Base-by-base conservation (phyloP, 1,140 invertebrate genomes). In the Harpegnathos saltator region DNA sequence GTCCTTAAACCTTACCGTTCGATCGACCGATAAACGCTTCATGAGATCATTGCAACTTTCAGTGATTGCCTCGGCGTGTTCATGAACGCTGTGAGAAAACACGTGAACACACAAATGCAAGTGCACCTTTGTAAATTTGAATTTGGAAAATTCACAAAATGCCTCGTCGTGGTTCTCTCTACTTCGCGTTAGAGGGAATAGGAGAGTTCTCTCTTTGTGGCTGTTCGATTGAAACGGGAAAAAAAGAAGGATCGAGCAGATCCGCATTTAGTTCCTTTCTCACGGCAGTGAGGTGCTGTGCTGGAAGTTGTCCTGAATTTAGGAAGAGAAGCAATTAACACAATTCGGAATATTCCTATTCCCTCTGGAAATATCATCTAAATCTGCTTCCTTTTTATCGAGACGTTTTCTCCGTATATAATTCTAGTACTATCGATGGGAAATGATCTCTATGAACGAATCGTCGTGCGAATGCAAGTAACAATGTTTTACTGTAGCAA, bases 401-500 rank as follows among this genome's bases (percentile, higher is more conserved):
- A 26, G 52, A 62, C n/a, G 26, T 80, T 71, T 68, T 63, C 48
- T 65, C 17, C 26, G n/a, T n/a, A 22, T n/a, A 5, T n/a, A 19
- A 5, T n/a, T n/a, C n/a, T n/a, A n/a, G n/a, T 59, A 26, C 19
- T 44, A 61, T 48, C 12, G 38, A 48, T 72, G 54, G 73, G 44
- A 0, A n/a, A 48, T 66, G 33, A 58, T 84, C 56, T 61, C 50
- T 73, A 88, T 87, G 68, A 78, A 48, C 14, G 50, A 85, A 69
- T 81, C 59, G 38, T 68, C 50, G 58, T 82, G 68, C 72, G 62
- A 48, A 86, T 74, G 61, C 82, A 85, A 84, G 66, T 65, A 82
- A 84, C 24, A 73, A 82, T 89, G 73, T 85, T 90, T 92, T 92
- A 91, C 91, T 91, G 84, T 89, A 92, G 91, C 91, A 92, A 92